Conservation (phyloP, 2,797 vertebrate genomes). For the Muscicapa striata region DNA sequence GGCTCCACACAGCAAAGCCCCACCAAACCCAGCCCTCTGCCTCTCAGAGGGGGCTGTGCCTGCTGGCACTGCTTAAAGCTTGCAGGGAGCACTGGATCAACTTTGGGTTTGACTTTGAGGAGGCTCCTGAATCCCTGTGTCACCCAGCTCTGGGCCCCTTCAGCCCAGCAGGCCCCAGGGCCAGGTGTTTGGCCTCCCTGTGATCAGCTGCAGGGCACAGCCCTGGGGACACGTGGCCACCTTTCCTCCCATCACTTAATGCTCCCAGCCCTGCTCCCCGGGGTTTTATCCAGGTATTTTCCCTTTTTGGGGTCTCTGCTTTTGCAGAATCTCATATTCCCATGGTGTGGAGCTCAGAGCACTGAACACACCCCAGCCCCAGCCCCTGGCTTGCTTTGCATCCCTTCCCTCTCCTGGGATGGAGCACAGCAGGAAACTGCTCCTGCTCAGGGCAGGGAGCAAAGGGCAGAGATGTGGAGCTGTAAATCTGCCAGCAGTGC, state of each 20-base stretch:
- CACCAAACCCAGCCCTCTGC: accelerated
- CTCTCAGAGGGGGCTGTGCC: not conserved
- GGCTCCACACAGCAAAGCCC: not conserved
- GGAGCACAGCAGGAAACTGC: not conserved
- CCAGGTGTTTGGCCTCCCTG: too few species aligned
- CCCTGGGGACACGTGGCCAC: not conserved
- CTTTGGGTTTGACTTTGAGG: not conserved
- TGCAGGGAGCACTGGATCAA: not conserved
- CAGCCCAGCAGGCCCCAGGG: not conserved
- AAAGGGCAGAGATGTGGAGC: not conserved
- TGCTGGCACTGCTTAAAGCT: accelerated
- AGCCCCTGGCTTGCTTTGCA: not conserved
- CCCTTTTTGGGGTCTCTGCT: not conserved
- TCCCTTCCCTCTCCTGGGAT: not conserved
- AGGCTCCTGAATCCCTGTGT: not conserved
- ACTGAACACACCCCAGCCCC: not conserved
- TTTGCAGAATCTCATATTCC: not conserved
- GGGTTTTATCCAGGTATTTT: accelerated
- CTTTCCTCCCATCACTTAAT: not conserved
- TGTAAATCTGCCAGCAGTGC: not conserved
- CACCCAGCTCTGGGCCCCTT: not conserved
- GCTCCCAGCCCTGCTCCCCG: not conserved
- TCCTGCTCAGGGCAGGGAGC: not conserved
- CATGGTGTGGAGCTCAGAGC: not conserved
- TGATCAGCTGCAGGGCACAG: not conserved